Conservation (phyloP, 2,797 vertebrate species). For the Pangasius djambal region DNA sequence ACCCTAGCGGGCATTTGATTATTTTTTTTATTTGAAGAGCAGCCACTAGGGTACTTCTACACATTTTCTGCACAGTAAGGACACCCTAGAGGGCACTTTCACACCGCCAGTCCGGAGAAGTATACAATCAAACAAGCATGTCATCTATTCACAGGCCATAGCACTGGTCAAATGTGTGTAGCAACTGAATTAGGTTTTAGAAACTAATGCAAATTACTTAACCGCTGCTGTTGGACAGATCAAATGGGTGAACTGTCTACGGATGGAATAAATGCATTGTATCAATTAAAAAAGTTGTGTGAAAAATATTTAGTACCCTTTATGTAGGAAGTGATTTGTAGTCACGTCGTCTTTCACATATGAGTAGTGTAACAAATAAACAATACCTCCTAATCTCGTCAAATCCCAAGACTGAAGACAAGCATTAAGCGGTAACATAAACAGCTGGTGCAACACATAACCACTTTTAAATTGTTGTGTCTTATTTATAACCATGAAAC, state of each 20-base stretch:
- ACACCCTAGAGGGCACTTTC: neutral
- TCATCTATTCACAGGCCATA: neutral
- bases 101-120: neutral
- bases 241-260: neutral
- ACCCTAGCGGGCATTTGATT: neutral
- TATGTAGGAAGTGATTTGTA: neutral
- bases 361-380: neutral
- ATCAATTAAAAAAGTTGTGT: neutral
- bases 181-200: neutral
- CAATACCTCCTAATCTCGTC: neutral
- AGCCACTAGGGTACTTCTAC: neutral
- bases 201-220: neutral
- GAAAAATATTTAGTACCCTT: neutral
- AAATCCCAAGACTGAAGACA: neutral
- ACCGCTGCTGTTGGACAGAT: neutral
- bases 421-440: neutral
- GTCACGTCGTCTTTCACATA: neutral
- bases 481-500: neutral
- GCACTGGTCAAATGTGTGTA: neutral
- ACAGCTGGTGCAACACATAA: neutral
- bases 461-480: neutral
- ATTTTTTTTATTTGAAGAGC: neutral
- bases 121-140: neutral
- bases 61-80: neutral
- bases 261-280: neutral